phyloP scores from a whole-genome alignment of 2,888 invertebrate species.

The Amphimallon solstitiale region DNA sequence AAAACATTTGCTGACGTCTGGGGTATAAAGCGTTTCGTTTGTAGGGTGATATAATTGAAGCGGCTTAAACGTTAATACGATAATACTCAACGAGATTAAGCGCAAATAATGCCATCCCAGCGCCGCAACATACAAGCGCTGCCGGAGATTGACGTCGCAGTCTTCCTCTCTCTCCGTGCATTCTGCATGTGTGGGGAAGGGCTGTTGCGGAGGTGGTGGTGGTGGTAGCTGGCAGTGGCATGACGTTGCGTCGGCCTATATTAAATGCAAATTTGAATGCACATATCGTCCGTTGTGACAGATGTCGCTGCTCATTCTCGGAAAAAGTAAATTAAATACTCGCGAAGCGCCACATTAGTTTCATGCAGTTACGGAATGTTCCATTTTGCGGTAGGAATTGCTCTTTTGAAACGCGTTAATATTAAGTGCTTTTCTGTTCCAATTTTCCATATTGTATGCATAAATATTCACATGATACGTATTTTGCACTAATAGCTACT shows the following conservation, averaged over 20 bases:
- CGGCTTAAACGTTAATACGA: conserved; percentile 43
- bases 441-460: too few relatives aligned
- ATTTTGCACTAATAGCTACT: too few relatives aligned
- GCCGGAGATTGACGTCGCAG: conserved; percentile 5
- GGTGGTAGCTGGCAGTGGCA: too few relatives aligned
- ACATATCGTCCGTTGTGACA: conserved; percentile 13
- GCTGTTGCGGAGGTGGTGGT: too few relatives aligned
- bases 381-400: neutral
- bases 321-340: conserved; percentile 20
- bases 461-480: too few relatives aligned
- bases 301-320: conserved; percentile 13
- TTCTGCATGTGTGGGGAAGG: too few relatives aligned
- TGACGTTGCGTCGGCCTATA: neutral
- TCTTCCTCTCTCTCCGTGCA: conserved; percentile 12
- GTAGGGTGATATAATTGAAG: conserved; percentile 44
- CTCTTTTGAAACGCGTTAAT: too few relatives aligned
- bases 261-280: conserved; percentile 22
- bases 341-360: neutral
- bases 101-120: conserved; percentile 28
- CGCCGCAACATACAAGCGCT: neutral
- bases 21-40: conserved; percentile 43
- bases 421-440: too few relatives aligned
- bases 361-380: neutral
- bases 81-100: conserved; percentile 40
- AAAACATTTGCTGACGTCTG: conserved; percentile 51